Base-by-base conservation (phyloP, 2,797 vertebrate genomes). In the Zonotrichia albicollis region DNA sequence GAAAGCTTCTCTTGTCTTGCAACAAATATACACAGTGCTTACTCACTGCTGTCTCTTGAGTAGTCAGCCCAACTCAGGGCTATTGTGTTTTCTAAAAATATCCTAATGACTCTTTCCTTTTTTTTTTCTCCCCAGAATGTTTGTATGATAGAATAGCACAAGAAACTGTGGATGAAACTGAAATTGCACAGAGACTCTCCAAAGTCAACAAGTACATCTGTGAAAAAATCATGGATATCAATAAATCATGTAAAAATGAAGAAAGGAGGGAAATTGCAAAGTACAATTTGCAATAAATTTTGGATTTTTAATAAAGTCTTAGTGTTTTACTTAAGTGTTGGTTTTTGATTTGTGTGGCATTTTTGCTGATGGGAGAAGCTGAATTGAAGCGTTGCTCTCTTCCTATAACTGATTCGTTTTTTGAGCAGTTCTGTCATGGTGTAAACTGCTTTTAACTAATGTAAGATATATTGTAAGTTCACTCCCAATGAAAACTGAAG, bases 171-270 rank as follows among this genome's bases (percentile, higher is more conserved):
- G 99, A 99, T 97, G 99, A 99, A 96, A 99, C 99, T 55, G 99
- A 99, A 98, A 99, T 99, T 97, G 99, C 99, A 95, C 99, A 99
- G 98, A 98, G 99, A 98, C 98, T 99, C 98, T 99, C 99, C 98
- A 99, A 99, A 99, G 99, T 99, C 98, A 99, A 99, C 99, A 99
- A 99, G 98, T 99, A 99, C 98, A 99, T 99, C 98, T 99, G 99
- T 98, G 99, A 99, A 98, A 99, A 99, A 98, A 99, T 99, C 95
- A 99, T 99, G 99, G 99, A 99, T 98, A 99, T 99, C 98, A 99
- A 99, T 98, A 99, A 99, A 98, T 99, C 99, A 93, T 99, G 99
- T 98, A 99, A 99, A 98, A 99, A 99, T 75, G 99, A 99, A 98
- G 99, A 99, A 98, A 98, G 99, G 91, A 98, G 99, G 97, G 99